A percentile compares a stretch with the other conserved stretches of the same genome.
These are phyloP conservation scores for Tyto alba DNA, from an alignment of 2,113 vertebrate genomes.

Conservation along the genomic window DNA sequence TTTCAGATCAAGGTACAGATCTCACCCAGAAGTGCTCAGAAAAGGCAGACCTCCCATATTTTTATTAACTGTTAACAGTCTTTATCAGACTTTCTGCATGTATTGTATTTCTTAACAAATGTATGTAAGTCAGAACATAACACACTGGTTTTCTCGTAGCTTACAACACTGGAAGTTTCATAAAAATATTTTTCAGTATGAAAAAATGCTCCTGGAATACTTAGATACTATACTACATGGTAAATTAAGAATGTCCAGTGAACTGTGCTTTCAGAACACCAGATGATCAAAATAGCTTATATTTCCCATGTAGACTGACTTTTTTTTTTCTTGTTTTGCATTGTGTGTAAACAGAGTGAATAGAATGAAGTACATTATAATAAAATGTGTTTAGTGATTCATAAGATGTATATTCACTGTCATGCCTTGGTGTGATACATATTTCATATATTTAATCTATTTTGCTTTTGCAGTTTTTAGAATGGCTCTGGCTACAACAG, in stretches of 20 bases:
- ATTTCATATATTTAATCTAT: not conserved
- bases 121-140: not conserved
- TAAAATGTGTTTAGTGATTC: not conserved
- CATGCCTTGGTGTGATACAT: not conserved
- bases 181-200: not conserved
- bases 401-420: not conserved
- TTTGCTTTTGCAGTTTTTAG: not conserved
- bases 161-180: not conserved
- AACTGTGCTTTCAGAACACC: not conserved
- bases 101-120: not conserved
- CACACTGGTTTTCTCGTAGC: not conserved
- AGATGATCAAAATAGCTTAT: not conserved
- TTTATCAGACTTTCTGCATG: not conserved
- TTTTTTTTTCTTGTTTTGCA: not conserved
- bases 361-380: not conserved
- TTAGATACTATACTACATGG: not conserved
- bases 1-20: not conserved
- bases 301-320: not conserved
- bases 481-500: not conserved
- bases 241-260: not conserved
- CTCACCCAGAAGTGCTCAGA: not conserved
- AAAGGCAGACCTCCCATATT: not conserved
- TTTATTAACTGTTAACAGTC: not conserved
- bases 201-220: not conserved
- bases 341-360: not conserved